Percentiles rank a stretch among this genome's conserved stretches.
Conservation (phyloP, 2,113 vertebrate species). For the Saguinus midas region DNA sequence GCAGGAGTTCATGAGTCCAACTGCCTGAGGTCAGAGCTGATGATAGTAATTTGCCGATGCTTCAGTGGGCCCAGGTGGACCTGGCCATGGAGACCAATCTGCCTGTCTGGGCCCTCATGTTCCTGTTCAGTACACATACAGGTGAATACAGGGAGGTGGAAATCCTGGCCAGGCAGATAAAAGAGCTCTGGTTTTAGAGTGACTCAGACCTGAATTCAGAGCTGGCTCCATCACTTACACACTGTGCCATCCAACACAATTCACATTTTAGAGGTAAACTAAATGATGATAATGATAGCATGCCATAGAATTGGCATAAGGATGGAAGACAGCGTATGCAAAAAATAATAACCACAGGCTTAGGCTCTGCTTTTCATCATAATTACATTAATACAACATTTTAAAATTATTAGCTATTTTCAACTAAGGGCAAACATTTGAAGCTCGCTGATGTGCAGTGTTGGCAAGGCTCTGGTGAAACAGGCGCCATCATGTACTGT, state of each 20-base stretch:
- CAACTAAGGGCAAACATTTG: neutral
- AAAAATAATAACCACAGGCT: neutral
- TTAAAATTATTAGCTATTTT: neutral
- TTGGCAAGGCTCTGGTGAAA: neutral
- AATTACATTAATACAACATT: neutral
- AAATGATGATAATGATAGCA: neutral
- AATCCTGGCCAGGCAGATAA: neutral
- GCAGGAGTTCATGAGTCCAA: neutral
- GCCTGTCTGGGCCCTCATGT: neutral
- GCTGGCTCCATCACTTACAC: neutral
- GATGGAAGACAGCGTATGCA: neutral
- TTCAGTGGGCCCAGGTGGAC: fast-evolving
- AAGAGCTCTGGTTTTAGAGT: neutral
- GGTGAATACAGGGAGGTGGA: neutral
- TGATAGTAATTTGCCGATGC: fast-evolving
- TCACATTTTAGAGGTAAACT: neutral
- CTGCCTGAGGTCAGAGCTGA: neutral
- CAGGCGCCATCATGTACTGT: neutral
- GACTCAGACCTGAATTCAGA: neutral
- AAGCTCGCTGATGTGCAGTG: neutral
- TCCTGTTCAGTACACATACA: neutral
- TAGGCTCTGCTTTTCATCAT: neutral
- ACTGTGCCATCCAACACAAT: neutral
- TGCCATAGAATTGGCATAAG: neutral
- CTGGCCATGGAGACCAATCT: fast-evolving